Base-by-base conservation (phyloP, 2,888 invertebrate species). In the Anoncus sp. region DNA sequence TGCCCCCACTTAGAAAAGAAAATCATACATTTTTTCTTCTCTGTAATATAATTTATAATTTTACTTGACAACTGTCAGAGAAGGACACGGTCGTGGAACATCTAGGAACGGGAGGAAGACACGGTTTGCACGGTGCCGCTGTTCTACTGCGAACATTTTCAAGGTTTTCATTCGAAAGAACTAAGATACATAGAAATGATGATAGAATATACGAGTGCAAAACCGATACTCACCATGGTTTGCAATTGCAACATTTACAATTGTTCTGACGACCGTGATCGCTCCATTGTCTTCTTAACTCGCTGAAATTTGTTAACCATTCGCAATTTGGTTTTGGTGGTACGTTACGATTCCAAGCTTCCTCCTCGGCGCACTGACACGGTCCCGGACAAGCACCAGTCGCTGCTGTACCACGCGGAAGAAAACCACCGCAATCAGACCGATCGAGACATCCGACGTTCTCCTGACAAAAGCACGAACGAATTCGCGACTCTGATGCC, bases 211-310 rank as follows among this genome's bases (percentile, higher is more conserved):
- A 40, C 38, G 10, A 12, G n/a, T n/a, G n/a, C n/a, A 22, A n/a
- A 31, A 35, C 12, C 14, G 22, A 22, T n/a, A 49, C 76, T 82
- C 82, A 88, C 87, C 82, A 77, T 31, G 81, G 67, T 49, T 74
- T 82, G 79, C 88, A 89, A 27, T 85, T 83, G 80, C 87, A 87
- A 71, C 88, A 89, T 75, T 85, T 85, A 80, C 88, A 88, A 65
- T 75, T 82, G 62, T 82, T 82, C 35, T 80, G 82, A 27, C 87
- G 85, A 3, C 85, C 87, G 79, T 88, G 85, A 72, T 89, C 84
- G 73, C 90, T 90, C 90, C 90, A 90, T 40, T 86, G 87, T 45
- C 90, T 83, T 27, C 90, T 86, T 14, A 90, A 70, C 53, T 89
- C 87, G 35, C 80, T 81, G 43, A 90, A 90, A 40, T 88, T 89